Evolutionary conservation across 2,797 vertebrate genomes (phyloP).

Genomic region (Danio kyathit): DNA sequence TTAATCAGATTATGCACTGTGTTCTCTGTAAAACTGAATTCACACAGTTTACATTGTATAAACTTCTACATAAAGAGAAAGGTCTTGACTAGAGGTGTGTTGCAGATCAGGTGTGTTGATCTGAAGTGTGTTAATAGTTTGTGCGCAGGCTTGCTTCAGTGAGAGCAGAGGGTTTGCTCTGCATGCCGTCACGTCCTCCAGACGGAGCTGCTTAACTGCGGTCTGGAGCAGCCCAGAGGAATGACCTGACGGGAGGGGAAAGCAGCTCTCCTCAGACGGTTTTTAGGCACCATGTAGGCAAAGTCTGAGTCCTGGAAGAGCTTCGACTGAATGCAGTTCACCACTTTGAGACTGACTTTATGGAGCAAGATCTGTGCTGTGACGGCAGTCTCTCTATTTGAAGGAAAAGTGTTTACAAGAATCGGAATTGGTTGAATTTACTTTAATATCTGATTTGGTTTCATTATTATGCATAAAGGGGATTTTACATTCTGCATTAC

Average conservation of each 20-base stretch:
- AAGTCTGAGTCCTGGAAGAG: constrained; percentile 32
- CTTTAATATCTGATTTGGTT: background rate
- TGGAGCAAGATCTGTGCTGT: constrained; percentile 67
- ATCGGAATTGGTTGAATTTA: background rate
- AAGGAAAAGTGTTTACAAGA: constrained; percentile 46
- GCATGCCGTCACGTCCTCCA: constrained; percentile 81
- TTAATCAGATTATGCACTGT: too few species aligned
- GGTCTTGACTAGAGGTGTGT: constrained; percentile 26
- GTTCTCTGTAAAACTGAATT: too few species aligned
- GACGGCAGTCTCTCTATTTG: constrained; percentile 53
- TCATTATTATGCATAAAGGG: background rate
- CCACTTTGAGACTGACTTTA: constrained; percentile 64
- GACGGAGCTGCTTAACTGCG: constrained; percentile 82
- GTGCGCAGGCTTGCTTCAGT: constrained; percentile 74
- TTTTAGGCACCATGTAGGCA: constrained; percentile 2
- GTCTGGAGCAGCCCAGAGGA: constrained; percentile 76
- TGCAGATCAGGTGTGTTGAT: constrained; percentile 55
- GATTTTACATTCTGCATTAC: too few species aligned
- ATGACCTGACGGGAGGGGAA: constrained; percentile 66
- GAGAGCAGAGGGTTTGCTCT: constrained; percentile 75
- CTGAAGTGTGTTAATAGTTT: constrained; percentile 80
- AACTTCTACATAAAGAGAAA: too few species aligned
- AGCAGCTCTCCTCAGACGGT: constrained; percentile 31
- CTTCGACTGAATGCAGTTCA: constrained; percentile 69
- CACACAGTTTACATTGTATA: too few species aligned